Percentiles rank a stretch among this genome's conserved stretches.
phyloP scores from a whole-genome alignment of 1,140 invertebrate genomes.

The Lysiphlebus fabarum region DNA sequence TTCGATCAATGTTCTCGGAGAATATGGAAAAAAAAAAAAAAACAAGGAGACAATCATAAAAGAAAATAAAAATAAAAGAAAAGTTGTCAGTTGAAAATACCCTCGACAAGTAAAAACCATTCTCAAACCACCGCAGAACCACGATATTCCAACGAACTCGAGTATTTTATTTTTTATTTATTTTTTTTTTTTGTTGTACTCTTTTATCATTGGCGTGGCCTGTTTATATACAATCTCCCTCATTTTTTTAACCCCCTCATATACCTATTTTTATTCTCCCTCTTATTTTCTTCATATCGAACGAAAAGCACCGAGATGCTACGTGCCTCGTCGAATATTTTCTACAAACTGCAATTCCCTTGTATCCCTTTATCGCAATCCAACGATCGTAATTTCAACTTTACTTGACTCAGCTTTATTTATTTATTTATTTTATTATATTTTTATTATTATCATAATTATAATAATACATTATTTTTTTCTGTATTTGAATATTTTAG shows the following conservation, averaged over 20 bases:
- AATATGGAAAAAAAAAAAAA: too few species aligned
- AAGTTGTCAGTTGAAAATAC: too few species aligned
- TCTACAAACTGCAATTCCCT: slow-evolving; percentile 32
- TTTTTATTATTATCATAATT: slow-evolving; percentile 19
- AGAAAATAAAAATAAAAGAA: too few species aligned
- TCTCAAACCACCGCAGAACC: neutral
- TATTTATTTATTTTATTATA: slow-evolving; percentile 14
- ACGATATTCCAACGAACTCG: neutral
- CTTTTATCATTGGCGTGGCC: too few species aligned
- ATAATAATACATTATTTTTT: neutral
- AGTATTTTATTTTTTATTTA: neutral
- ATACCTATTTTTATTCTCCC: neutral
- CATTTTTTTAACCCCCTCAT: slow-evolving; percentile 18
- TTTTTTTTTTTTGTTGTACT: neutral
- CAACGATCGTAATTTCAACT: slow-evolving; percentile 37
- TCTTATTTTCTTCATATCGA: slow-evolving; percentile 3
- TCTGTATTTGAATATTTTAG: neutral
- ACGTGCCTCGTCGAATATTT: slow-evolving; percentile 19
- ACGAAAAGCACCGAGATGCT: slow-evolving; percentile 16
- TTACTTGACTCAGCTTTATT: slow-evolving; percentile 40
- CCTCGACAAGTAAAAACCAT: neutral
- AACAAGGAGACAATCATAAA: too few species aligned
- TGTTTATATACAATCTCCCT: neutral
- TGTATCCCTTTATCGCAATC: slow-evolving; percentile 36
- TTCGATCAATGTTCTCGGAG: too few species aligned